Percentiles rank a stretch among this genome's conserved stretches.
These are phyloP conservation scores for Hippocampus guttulatus DNA, from an alignment of 2,113 vertebrate species.

Conservation along the genomic window DNA sequence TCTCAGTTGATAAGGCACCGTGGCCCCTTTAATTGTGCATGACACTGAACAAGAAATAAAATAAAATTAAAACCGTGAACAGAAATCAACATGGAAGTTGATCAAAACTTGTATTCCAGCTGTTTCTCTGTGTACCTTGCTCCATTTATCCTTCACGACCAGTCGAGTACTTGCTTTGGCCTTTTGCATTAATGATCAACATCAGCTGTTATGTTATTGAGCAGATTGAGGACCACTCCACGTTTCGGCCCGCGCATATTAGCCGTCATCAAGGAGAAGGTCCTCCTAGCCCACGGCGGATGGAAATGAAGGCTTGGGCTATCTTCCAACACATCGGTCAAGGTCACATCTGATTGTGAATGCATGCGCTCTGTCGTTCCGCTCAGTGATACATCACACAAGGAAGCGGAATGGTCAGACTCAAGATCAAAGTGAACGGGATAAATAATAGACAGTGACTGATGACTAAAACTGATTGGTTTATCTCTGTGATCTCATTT, in stretches of 20 bases:
- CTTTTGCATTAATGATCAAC: not conserved
- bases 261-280: conserved; percentile 2
- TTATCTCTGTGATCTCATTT: too few species aligned
- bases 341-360: conserved; percentile 33
- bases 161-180: not conserved
- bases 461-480: too few species aligned
- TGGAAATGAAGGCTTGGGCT: not conserved
- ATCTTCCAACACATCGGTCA: conserved; percentile 14
- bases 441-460: not conserved
- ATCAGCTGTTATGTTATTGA: not conserved
- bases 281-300: not conserved
- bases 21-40: too few species aligned
- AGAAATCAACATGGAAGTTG: too few species aligned
- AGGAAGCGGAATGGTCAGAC: not conserved
- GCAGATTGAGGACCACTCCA: not conserved
- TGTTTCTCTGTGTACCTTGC: too few species aligned
- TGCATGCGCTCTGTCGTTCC: conserved; percentile 8
- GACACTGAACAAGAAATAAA: too few species aligned
- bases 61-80: too few species aligned
- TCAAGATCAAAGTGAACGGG: too few species aligned
- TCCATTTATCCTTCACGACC: not conserved
- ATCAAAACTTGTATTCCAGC: too few species aligned
- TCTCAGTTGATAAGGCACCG: too few species aligned
- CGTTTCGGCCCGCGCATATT: not conserved
- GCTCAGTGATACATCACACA: conserved; percentile 14